Evolutionary conservation across 2,888 invertebrate genomes (phyloP).

Genomic region (Pollenia angustigena): DNA sequence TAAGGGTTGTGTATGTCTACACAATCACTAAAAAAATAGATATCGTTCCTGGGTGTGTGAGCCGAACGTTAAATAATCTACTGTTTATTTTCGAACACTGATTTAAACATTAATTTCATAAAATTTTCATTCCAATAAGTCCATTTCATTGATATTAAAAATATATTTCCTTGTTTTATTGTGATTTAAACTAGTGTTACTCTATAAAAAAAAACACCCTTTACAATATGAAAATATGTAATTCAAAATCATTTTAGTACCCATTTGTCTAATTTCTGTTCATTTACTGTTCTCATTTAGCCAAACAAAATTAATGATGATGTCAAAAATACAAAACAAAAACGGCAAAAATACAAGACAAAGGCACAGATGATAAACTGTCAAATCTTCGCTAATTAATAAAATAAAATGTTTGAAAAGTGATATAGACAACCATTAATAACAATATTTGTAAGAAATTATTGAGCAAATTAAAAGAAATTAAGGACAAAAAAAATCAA

Average conservation of each 20-base stretch:
- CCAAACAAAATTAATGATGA: conserved; percentile 44
- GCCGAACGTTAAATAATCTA: too few relatives aligned
- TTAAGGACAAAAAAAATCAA: background rate
- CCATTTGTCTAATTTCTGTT: background rate
- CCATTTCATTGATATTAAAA: too few relatives aligned
- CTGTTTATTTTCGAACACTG: too few relatives aligned
- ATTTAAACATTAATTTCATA: too few relatives aligned
- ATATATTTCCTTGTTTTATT: too few relatives aligned
- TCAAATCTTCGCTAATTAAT: conserved; percentile 26
- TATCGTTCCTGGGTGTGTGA: too few relatives aligned
- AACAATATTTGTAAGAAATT: background rate
- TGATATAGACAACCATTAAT: conserved; percentile 28
- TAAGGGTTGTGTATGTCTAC: too few relatives aligned
- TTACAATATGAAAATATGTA: background rate
- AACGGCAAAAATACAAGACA: conserved; percentile 16
- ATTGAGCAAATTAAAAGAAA: background rate
- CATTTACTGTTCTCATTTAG: background rate
- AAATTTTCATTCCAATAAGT: too few relatives aligned
- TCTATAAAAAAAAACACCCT: too few relatives aligned
- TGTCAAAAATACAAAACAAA: conserved; percentile 9
- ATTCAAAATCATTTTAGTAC: background rate
- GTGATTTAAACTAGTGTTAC: too few relatives aligned
- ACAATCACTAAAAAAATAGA: too few relatives aligned
- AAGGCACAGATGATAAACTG: background rate
- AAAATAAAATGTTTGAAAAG: conserved; percentile 13